Percentiles rank a stretch among this genome's conserved stretches.
phyloP scores from a whole-genome alignment of 2,888 invertebrate genomes.

The Chamaedrilus cognettii region DNA sequence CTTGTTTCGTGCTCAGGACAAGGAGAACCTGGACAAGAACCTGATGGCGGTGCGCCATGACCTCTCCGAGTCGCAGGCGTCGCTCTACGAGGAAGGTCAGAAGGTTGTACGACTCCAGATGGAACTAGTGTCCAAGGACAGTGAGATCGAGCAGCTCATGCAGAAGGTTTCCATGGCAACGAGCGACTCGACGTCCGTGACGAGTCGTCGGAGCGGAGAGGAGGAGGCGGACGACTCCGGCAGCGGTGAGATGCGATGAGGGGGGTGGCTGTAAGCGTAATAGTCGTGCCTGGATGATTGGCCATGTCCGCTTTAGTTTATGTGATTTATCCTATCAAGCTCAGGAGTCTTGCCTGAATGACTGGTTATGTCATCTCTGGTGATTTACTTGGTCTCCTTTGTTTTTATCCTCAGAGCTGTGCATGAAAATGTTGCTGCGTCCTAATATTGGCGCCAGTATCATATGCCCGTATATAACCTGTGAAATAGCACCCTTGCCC shows the following conservation, averaged over 20 bases:
- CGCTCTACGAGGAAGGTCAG: conserved; percentile 68
- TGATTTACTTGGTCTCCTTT: too few relatives aligned
- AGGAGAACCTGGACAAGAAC: conserved; percentile 90
- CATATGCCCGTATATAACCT: too few relatives aligned
- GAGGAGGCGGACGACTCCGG: background rate
- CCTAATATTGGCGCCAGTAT: too few relatives aligned
- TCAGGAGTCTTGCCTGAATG: background rate
- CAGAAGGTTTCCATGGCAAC: conserved; percentile 77
- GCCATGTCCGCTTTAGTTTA: too few relatives aligned
- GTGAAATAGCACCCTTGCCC: too few relatives aligned
- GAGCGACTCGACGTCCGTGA: conserved; percentile 82
- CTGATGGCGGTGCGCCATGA: conserved; percentile 82
- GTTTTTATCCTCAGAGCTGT: too few relatives aligned
- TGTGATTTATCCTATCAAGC: too few relatives aligned
- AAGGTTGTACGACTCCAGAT: conserved; percentile 77
- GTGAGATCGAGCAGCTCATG: conserved; percentile 85
- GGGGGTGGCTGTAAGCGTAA: too few relatives aligned
- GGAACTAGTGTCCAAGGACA: conserved; percentile 97
- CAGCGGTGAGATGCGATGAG: background rate
- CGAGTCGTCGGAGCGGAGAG: conserved; percentile 67
- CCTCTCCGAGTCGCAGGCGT: conserved; percentile 82
- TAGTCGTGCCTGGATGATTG: too few relatives aligned
- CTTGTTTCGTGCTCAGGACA: too few relatives aligned
- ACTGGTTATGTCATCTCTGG: background rate
- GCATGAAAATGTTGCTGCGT: too few relatives aligned